Percentiles rank a stretch among this genome's conserved stretches.
These are phyloP conservation scores for Hemiscyllium ocellatum DNA, from an alignment of 2,113 vertebrate species.

Conservation along the genomic window DNA sequence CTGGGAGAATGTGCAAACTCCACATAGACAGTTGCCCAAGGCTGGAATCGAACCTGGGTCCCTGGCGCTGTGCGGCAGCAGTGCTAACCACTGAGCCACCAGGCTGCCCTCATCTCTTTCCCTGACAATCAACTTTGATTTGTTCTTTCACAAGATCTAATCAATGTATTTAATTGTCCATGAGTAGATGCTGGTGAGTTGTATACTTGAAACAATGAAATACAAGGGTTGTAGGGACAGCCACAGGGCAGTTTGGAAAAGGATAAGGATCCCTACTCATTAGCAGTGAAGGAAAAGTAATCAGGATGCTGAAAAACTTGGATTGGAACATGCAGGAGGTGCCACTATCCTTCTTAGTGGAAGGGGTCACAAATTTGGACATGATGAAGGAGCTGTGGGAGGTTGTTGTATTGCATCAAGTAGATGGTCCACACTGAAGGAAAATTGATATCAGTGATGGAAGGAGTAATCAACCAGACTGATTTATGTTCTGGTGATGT, in stretches of 20 bases:
- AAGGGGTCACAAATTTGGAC: neutral
- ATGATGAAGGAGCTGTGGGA: neutral
- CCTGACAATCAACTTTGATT: neutral
- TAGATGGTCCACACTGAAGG: neutral
- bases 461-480: neutral
- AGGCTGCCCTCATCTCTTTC: neutral
- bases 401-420: neutral
- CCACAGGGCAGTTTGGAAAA: neutral
- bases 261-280: neutral
- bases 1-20: no score
- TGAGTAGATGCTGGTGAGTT: neutral
- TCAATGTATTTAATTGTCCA: neutral
- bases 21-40: no score
- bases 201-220: neutral
- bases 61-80: no score
- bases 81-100: no score
- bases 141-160: neutral
- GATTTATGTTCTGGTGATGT: neutral
- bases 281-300: neutral
- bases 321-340: neutral
- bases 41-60: no score
- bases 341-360: neutral
- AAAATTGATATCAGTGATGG: neutral
- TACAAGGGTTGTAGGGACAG: neutral
- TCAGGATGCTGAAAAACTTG: neutral